Percentiles rank a stretch among this genome's conserved stretches.
These are phyloP conservation scores for Umimayanthus kanabou DNA, from an alignment of 92 coral and sea anemone species.

Conservation along the genomic window DNA sequence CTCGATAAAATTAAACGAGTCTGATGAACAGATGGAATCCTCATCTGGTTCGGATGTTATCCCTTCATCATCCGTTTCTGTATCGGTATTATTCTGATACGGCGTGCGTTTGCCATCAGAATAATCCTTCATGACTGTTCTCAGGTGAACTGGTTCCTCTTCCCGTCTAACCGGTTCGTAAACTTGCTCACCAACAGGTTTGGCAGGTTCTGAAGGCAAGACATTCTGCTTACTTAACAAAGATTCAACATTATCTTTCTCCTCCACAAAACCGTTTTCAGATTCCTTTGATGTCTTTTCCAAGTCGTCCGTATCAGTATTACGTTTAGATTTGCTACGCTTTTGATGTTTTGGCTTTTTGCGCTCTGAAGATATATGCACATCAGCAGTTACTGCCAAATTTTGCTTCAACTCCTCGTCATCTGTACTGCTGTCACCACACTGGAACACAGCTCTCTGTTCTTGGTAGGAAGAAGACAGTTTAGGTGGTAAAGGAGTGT, in stretches of 20 bases:
- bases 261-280: neutral
- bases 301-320: neutral
- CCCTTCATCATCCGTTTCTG: constrained; percentile 19
- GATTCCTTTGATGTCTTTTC: neutral
- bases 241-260: neutral
- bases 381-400: neutral
- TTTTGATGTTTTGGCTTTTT: neutral
- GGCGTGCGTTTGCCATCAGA: constrained; percentile 43
- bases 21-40: constrained; percentile 43
- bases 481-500: neutral
- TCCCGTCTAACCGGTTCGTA: neutral
- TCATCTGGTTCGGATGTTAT: constrained; percentile 17
- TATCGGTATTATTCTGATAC: constrained; percentile 37
- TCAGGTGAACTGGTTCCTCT: neutral
- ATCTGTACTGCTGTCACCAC: constrained; percentile 12
- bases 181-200: neutral
- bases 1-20: constrained; percentile 40
- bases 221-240: neutral
- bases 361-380: neutral
- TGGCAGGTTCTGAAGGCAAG: neutral
- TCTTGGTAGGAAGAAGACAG: constrained; percentile 1
- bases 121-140: neutral
- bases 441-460: neutral
- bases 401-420: neutral
- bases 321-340: neutral